Conservation (phyloP, 1,140 invertebrate species). For the Drosophila pectinifera region DNA sequence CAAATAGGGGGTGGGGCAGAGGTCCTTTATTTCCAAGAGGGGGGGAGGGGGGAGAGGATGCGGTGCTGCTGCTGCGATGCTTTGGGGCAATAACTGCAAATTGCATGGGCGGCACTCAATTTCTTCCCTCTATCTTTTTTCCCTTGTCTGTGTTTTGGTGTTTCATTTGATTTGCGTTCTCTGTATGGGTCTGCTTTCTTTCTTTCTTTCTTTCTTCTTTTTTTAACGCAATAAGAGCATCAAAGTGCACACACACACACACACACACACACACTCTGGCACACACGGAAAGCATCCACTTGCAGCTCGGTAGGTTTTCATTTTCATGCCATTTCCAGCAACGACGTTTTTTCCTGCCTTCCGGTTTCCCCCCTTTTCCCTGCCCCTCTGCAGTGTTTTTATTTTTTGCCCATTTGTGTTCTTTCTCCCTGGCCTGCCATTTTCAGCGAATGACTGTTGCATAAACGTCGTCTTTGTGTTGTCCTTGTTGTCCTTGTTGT, state of each 20-base stretch:
- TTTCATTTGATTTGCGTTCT: slow-evolving; percentile 78
- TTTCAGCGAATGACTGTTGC: slow-evolving; percentile 82
- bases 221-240: slow-evolving; percentile 78
- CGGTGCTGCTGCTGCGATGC: slow-evolving; percentile 40
- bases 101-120: slow-evolving; percentile 82
- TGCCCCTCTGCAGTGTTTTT: neutral
- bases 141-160: slow-evolving; percentile 64
- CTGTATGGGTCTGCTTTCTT: slow-evolving; percentile 13
- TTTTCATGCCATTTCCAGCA: slow-evolving; percentile 56
- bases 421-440: slow-evolving; percentile 56
- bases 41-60: neutral
- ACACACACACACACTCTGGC: slow-evolving; percentile 39
- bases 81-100: slow-evolving; percentile 77
- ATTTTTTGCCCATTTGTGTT: slow-evolving; percentile 11
- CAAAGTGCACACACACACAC: slow-evolving; percentile 66
- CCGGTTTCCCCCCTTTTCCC: slow-evolving; percentile 7
- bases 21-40: slow-evolving; percentile 9
- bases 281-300: slow-evolving; percentile 27
- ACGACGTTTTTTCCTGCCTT: slow-evolving; percentile 20
- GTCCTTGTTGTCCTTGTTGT: slow-evolving; percentile 57
- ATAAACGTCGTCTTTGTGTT: slow-evolving; percentile 81
- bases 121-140: slow-evolving; percentile 41
- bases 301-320: slow-evolving; percentile 62
- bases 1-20: slow-evolving; percentile 5
- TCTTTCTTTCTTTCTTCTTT: neutral